Base-by-base conservation (phyloP, 2,888 invertebrate genomes). In the Acanthococcus lagerstroemiae region DNA sequence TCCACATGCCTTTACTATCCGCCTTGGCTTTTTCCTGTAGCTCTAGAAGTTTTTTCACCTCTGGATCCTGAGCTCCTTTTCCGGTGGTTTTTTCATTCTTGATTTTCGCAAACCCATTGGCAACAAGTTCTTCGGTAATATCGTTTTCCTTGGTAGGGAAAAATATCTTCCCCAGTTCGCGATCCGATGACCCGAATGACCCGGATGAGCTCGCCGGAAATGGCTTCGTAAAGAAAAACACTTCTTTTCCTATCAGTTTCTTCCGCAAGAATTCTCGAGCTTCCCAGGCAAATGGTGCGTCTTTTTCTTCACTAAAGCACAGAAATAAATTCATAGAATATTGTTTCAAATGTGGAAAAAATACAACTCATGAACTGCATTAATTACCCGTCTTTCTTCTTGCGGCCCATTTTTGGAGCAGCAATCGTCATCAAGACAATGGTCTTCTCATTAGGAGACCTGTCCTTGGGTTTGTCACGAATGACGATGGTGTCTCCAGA, bases 261-360 rank as follows among this genome's bases (percentile, higher is more conserved):
- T 92, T 91, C 44, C 97, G 83, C 56, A 99, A 80, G 74, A 87
- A 96, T 78, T 99, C 97, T 65, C 97, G 84, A 1, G 96, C 91
- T 75, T 97, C 96, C 95, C 96, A 99, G 0, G 95, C 96, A 80
- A 82, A 97, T 1, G 96, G 91, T 78, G 97, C 91, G 75, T 93
- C 93, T 75, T 85, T 87, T 12, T 84, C 83, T 73, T 87, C 87
- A 52, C 56, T 65, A 67, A n/a, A n/a, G n/a, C n/a, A n/a, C n/a
- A n/a, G n/a, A n/a, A n/a, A n/a, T 66, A 25, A 58, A 27, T 7
- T 37, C 44, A 48, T 46, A 56, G 55, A 27, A 54, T 22, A 25
- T 58, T 56, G 55, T 55, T 66, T 44, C 45, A 58, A 19, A n/a
- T 6, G 46, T 27, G 19, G 30, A 27, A 66, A 15, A 65, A 26